Conservation (phyloP, 37 sponge, comb jelly and placozoan genomes). For the Trichoplax adhaerens region DNA sequence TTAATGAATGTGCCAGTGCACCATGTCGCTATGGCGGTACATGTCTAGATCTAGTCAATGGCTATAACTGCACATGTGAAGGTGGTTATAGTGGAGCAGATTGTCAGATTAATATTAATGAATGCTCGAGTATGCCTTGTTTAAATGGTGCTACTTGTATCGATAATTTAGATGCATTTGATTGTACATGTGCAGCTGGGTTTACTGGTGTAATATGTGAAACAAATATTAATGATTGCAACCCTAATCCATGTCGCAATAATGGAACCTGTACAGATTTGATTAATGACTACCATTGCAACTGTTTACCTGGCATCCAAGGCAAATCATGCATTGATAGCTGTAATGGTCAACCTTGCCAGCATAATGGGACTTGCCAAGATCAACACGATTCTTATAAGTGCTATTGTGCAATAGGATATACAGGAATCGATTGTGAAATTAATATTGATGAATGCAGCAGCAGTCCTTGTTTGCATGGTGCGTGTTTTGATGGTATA, state of each 20-base stretch:
- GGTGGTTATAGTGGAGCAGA: slow-evolving; percentile 11
- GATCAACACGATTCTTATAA: not conserved
- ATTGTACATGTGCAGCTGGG: no score
- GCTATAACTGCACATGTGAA: slow-evolving; percentile 15
- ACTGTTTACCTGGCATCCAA: slow-evolving; percentile 8
- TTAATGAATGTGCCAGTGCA: slow-evolving; percentile 11
- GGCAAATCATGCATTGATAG: slow-evolving; percentile 2
- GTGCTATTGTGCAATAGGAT: no score
- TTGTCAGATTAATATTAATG: not conserved
- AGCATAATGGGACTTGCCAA: slow-evolving; percentile 12
- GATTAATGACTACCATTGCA: slow-evolving; percentile 12
- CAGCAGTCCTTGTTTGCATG: not conserved
- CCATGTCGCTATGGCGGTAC: slow-evolving; percentile 27
- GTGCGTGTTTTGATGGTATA: slow-evolving; percentile 15
- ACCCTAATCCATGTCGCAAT: no score
- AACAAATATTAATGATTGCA: no score
- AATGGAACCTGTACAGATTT: no score
- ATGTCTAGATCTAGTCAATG: slow-evolving; percentile 18
- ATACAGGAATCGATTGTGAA: no score
- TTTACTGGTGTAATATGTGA: no score
- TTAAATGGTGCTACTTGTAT: no score
- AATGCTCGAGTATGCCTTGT: not conserved
- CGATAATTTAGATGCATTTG: no score
- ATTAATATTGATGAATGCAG: no score
- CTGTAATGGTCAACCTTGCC: not conserved